These are phyloP conservation scores for Aldabrachelys gigantea DNA, from an alignment of 2,113 vertebrate genomes.

Conservation along the genomic window DNA sequence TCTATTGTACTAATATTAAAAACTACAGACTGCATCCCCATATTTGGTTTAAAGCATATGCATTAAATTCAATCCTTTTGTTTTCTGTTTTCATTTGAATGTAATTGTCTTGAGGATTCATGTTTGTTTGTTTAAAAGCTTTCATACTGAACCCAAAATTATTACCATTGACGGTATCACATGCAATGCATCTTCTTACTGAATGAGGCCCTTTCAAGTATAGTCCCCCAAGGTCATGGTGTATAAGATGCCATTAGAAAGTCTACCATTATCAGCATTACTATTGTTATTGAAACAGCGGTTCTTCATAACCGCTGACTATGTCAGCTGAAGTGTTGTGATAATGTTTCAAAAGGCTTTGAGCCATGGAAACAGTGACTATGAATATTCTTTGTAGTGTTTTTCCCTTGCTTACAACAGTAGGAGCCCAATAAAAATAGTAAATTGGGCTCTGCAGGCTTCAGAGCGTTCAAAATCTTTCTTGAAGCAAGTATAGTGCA, in stretches of 20 bases:
- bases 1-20: neutral
- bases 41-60: neutral
- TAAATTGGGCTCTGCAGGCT: neutral
- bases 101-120: neutral
- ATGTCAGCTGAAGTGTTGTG: neutral
- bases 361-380: neutral
- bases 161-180: accelerated
- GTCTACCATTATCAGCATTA: neutral
- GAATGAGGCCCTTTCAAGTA: neutral
- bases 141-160: neutral
- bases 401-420: neutral
- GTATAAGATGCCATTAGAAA: accelerated
- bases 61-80: neutral
- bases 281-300: neutral
- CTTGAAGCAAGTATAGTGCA: neutral
- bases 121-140: neutral
- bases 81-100: neutral
- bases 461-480: neutral
- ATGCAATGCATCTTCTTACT: neutral
- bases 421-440: neutral
- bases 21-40: neutral
- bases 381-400: neutral
- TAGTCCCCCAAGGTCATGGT: neutral
- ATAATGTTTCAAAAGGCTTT: conserved; percentile 28
- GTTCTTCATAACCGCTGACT: neutral